Percentiles rank a stretch among this genome's conserved stretches.
Conservation (phyloP, 2,888 invertebrate species). For the Scaptomyza tumidula region DNA sequence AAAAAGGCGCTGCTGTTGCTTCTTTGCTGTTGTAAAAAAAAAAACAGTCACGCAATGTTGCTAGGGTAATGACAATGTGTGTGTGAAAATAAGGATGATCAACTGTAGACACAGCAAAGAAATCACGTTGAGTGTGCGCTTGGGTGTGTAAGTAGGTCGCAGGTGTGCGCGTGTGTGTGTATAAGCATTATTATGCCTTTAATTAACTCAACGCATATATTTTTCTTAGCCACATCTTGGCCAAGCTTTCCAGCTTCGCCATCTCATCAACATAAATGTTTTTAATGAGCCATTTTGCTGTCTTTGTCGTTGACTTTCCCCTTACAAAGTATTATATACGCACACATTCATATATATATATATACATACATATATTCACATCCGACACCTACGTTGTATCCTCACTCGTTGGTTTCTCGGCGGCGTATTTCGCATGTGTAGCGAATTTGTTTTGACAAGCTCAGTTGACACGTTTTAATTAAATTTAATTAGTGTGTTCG, state of each 20-base stretch:
- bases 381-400: conserved; percentile 17
- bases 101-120: conserved; percentile 15
- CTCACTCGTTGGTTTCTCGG: conserved; percentile 18
- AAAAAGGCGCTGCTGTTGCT: conserved; percentile 36
- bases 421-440: conserved; percentile 37
- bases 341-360: neutral
- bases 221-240: conserved; percentile 39
- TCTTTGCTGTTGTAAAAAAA: conserved; percentile 19
- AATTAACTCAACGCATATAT: conserved; percentile 69
- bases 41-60: conserved; percentile 27
- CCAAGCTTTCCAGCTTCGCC: conserved; percentile 54
- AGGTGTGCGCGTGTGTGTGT: conserved; percentile 38
- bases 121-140: conserved; percentile 32
- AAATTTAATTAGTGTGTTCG: conserved; percentile 75
- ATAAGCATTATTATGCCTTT: conserved; percentile 65
- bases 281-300: conserved; percentile 75
- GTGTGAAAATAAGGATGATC: conserved; percentile 17
- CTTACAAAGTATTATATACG: neutral
- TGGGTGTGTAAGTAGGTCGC: conserved; percentile 50
- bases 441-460: conserved; percentile 76
- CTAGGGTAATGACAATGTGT: conserved; percentile 32
- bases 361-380: conserved; percentile 9
- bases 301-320: conserved; percentile 41
- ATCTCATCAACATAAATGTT: conserved; percentile 76
- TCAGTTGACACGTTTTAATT: conserved; percentile 78